Evolutionary conservation across 2,797 vertebrate genomes (phyloP), one percentile per base, ranked within the genome.

Genomic region (Trachops cirrhosus): DNA sequence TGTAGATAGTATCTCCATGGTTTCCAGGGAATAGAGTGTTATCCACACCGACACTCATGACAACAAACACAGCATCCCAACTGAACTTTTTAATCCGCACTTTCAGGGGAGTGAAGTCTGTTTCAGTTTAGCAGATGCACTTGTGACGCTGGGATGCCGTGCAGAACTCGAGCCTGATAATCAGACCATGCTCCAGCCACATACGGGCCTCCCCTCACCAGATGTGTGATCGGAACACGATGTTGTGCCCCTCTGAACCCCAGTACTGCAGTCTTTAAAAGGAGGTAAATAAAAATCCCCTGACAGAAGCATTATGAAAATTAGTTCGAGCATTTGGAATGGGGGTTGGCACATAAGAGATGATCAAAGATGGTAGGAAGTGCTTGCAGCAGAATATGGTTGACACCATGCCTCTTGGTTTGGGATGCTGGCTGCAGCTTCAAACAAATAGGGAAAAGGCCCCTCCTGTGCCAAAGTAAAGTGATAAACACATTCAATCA

Each of bases 51-150:
- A 82, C 0, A 0, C 67, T 83, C 86, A 5, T 24, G 75, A 83
- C 54, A 90, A 86, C 70, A 96, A 74, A 62, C 84, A 50, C 18
- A 6, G 21, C 1, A 5, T 39, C 86, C 78, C 88, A 52, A 3
- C 10, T 91, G 85, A 78, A 87, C 91, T 68, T 93, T 93, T 70
- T 39, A 54, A 83, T 86, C 86, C 19, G 85, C 52, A 4, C 34
- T 86, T 86, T 19, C 1, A 37, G 86, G 74, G 64, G 44, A 39
- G 24, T 1, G 39, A 44, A 41, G 34, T 39, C 78, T 80, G 68
- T 22, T 86, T 93, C 11, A 1, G 2, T 29, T 57, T 75, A 83
- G 57, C 78, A 70, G 83, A 80, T 34, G 57, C 2, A 4, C 3
- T 29, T 59, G 75, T 48, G 74, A 89, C 2, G 41, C 78, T 3